These are phyloP conservation scores for Eupsilia transversa DNA, from an alignment of 2,888 invertebrate genomes.

Conservation along the genomic window DNA sequence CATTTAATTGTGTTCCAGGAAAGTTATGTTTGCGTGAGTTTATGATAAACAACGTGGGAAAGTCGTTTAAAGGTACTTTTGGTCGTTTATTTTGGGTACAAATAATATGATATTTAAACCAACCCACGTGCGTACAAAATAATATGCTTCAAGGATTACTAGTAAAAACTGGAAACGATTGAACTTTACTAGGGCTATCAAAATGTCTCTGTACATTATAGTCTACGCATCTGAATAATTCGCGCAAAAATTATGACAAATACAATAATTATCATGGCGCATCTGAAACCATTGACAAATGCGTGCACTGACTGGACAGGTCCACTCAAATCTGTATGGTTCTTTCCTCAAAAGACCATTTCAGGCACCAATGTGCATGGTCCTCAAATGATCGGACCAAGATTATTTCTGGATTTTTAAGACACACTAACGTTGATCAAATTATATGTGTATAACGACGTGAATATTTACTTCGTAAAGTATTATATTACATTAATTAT, in stretches of 20 bases:
- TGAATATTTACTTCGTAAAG: too few species aligned
- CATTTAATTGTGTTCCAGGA: constrained; percentile 43
- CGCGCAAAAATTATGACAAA: neutral
- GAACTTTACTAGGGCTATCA: neutral
- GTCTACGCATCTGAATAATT: neutral
- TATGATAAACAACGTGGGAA: constrained; percentile 29
- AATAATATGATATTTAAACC: neutral
- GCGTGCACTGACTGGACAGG: too few species aligned
- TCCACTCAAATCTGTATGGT: too few species aligned
- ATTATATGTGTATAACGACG: too few species aligned
- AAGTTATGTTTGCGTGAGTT: constrained; percentile 41
- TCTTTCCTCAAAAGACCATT: too few species aligned
- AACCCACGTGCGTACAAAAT: neutral
- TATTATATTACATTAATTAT: too few species aligned
- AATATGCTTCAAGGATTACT: neutral
- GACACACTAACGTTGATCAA: too few species aligned
- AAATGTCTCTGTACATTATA: neutral
- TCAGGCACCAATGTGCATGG: too few species aligned
- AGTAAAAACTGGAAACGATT: neutral
- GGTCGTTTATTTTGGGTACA: constrained; percentile 15
- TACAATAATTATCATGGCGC: neutral
- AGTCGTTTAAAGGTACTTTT: constrained; percentile 8
- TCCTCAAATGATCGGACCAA: too few species aligned
- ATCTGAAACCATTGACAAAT: too few species aligned
- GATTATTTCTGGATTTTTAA: too few species aligned